Evolutionary conservation across 2,888 invertebrate genomes (phyloP).

Genomic region (Netelia fuscicornis): DNA sequence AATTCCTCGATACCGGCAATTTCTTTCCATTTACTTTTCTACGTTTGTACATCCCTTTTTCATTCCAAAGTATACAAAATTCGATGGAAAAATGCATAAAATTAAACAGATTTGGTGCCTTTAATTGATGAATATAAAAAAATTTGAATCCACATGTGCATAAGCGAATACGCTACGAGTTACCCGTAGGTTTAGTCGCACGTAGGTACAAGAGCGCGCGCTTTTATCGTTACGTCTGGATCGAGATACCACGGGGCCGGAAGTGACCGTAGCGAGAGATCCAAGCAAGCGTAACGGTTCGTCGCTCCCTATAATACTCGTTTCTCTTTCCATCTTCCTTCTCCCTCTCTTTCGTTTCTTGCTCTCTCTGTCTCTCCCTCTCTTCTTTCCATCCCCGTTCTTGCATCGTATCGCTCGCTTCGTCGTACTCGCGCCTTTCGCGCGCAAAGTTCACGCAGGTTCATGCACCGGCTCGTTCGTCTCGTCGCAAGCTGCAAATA

Average conservation of each 20-base stretch:
- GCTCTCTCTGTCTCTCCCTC: constrained; percentile 2
- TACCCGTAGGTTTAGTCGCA: not conserved
- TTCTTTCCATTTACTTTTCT: not conserved
- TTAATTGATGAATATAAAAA: not conserved
- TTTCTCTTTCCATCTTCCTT: constrained; percentile 37
- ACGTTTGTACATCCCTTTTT: not conserved
- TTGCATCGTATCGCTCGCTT: not conserved
- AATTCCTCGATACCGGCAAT: not conserved
- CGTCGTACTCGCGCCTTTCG: constrained; percentile 60
- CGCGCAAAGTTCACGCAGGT: constrained; percentile 73
- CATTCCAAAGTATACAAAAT: not conserved
- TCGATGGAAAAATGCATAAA: too few relatives aligned
- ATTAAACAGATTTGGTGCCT: too few relatives aligned
- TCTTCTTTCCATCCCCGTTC: constrained; percentile 4
- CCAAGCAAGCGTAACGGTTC: constrained; percentile 72
- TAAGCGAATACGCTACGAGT: not conserved
- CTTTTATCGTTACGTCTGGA: constrained; percentile 58
- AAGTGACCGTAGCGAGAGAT: constrained; percentile 68
- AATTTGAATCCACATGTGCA: not conserved
- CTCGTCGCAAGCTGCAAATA: constrained; percentile 53
- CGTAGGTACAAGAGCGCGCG: constrained; percentile 20
- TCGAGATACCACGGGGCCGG: constrained; percentile 71
- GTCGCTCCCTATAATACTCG: constrained; percentile 50
- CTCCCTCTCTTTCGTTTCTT: constrained; percentile 10
- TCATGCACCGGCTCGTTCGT: constrained; percentile 70